phyloP scores from a whole-genome alignment of 2,113 vertebrate genomes.

The Arizona elegans region DNA sequence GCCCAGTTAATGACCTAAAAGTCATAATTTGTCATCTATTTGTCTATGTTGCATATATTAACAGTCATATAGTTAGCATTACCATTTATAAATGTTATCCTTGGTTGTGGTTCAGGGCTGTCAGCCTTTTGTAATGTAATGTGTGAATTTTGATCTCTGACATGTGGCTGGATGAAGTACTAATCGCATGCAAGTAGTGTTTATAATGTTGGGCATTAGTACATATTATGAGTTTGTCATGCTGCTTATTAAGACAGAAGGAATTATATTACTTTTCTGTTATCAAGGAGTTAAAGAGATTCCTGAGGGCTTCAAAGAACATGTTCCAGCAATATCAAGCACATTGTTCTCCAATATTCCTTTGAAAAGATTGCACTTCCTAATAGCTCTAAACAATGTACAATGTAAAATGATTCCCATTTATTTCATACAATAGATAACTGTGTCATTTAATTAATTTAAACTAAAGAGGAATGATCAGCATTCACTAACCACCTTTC shows the following conservation, averaged over 20 bases:
- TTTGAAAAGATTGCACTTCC: constrained; percentile 47
- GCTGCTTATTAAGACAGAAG: constrained; percentile 11
- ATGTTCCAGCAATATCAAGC: constrained; percentile 33
- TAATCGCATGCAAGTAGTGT: not conserved
- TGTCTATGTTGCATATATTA: not conserved
- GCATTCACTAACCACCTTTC: constrained; percentile 52
- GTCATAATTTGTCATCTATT: fast-evolving
- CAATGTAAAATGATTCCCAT: constrained; percentile 51
- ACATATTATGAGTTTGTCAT: constrained; percentile 30
- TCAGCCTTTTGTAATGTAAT: not conserved
- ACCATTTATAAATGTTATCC: not conserved
- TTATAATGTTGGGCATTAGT: not conserved
- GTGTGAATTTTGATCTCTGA: not conserved
- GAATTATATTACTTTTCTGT: not conserved
- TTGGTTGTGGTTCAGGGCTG: not conserved
- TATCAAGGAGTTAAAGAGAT: constrained; percentile 14
- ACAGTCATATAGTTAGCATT: fast-evolving
- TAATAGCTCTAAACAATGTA: constrained; percentile 39
- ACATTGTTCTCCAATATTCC: constrained; percentile 52
- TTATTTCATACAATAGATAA: constrained; percentile 60
- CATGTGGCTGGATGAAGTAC: constrained; percentile 16
- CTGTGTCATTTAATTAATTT: constrained; percentile 69
- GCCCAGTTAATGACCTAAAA: fast-evolving
- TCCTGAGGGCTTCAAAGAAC: not conserved
- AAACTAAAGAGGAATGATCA: constrained; percentile 62